A percentile compares a stretch with the other conserved stretches of the same genome.
These are phyloP conservation scores for Callitettix versicolor DNA, from an alignment of 1,140 invertebrate species.

Conservation along the genomic window DNA sequence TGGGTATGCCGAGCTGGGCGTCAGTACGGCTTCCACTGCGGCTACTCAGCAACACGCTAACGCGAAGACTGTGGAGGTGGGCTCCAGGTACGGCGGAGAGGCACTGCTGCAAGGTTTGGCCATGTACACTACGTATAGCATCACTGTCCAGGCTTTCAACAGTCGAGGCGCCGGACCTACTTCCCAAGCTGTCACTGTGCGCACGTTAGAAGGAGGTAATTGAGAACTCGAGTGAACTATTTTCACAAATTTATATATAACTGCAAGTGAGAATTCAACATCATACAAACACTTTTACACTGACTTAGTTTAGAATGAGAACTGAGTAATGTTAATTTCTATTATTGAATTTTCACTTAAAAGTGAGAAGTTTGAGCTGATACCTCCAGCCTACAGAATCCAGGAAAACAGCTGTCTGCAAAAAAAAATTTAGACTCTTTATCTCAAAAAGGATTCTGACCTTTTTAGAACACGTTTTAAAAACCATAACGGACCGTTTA, in stretches of 20 bases:
- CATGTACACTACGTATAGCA: conserved; percentile 78
- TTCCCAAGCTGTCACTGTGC: conserved; percentile 66
- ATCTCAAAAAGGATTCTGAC: too few species aligned
- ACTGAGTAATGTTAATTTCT: too few species aligned
- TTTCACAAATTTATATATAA: background rate
- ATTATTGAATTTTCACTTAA: too few species aligned
- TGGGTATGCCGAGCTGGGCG: conserved; percentile 58
- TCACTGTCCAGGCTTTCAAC: conserved; percentile 89
- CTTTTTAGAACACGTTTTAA: too few species aligned
- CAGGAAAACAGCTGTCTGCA: too few species aligned
- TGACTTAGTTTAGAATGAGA: too few species aligned
- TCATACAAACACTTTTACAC: too few species aligned
- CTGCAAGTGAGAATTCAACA: too few species aligned
- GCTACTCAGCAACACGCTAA: conserved; percentile 31
- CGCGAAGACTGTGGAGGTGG: conserved; percentile 55
- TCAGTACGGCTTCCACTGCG: conserved; percentile 2
- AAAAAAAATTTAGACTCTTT: too few species aligned
- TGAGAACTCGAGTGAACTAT: background rate
- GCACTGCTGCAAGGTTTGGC: conserved; percentile 54
- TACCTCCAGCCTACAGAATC: too few species aligned
- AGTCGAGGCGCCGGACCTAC: conserved; percentile 78
- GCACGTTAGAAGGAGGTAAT: conserved; percentile 74
- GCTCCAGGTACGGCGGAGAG: conserved; percentile 49
- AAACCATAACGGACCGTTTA: too few species aligned
- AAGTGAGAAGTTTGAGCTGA: too few species aligned